Evolutionary conservation across 2,888 invertebrate species (phyloP).

Genomic region (Microctonus aethiopoides): DNA sequence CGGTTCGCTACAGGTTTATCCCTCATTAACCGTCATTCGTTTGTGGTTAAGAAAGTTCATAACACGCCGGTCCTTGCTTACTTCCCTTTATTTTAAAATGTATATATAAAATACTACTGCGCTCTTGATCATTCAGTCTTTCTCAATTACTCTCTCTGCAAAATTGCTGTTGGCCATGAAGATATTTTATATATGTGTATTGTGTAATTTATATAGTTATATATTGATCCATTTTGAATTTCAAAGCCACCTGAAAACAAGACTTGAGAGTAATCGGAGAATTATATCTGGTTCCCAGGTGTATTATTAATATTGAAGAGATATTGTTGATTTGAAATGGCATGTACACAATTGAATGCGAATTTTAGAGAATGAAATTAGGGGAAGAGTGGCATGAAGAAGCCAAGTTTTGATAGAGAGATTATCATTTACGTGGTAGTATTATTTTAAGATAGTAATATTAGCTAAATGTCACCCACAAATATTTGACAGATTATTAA

Average conservation of each 20-base stretch:
- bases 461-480: no score
- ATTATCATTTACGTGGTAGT: no score
- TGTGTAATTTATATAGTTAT: background rate
- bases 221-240: background rate
- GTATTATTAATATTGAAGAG: no score
- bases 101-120: background rate
- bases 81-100: background rate
- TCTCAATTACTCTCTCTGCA: background rate
- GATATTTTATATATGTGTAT: no score
- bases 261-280: background rate
- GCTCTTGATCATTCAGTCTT: background rate
- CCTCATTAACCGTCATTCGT: conserved; percentile 57
- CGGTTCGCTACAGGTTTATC: conserved; percentile 44
- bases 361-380: no score
- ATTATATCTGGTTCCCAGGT: no score
- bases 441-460: no score
- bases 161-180: background rate
- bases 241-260: background rate
- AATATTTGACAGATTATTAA: no score
- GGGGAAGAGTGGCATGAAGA: no score
- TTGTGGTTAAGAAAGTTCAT: conserved; percentile 43
- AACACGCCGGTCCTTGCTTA: conserved; percentile 6
- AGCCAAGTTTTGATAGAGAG: no score
- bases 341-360: no score
- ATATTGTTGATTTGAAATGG: no score